Percentiles rank a stretch among this genome's conserved stretches.
These are phyloP conservation scores for Actinia tenebrosa DNA, from an alignment of 64 coral and sea anemone species.

Conservation along the genomic window DNA sequence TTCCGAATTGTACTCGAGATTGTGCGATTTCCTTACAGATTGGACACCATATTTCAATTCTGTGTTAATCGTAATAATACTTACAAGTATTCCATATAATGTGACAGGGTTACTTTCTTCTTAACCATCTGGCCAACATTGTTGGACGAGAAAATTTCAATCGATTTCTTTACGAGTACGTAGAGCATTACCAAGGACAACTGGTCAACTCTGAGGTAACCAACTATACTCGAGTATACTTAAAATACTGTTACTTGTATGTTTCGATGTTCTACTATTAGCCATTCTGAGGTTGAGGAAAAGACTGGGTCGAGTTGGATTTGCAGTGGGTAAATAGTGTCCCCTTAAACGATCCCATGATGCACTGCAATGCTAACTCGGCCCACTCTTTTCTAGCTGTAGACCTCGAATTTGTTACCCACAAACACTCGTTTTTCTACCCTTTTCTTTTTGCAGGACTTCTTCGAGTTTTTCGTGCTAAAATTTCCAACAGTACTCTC, in stretches of 20 bases:
- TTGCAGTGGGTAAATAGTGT: too few relatives aligned
- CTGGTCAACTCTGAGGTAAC: slow-evolving; percentile 86
- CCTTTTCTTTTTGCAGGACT: slow-evolving; percentile 45
- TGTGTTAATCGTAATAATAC: neutral
- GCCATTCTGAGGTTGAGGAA: too few relatives aligned
- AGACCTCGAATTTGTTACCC: neutral
- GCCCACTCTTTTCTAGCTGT: too few relatives aligned
- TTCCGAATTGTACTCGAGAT: too few relatives aligned
- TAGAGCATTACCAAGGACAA: slow-evolving; percentile 73
- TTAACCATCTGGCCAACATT: slow-evolving; percentile 76
- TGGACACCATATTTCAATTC: too few relatives aligned
- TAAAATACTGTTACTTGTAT: neutral
- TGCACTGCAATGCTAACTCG: too few relatives aligned
- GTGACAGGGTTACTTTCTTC: slow-evolving; percentile 84
- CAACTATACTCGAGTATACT: neutral
- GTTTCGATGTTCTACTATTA: neutral
- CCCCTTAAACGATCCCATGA: too few relatives aligned
- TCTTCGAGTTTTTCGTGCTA: slow-evolving; percentile 43
- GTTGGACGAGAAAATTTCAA: slow-evolving; percentile 83
- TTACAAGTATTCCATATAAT: neutral
- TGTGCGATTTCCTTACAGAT: too few relatives aligned
- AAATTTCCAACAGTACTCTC: slow-evolving; percentile 33
- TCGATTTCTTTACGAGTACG: slow-evolving; percentile 76
- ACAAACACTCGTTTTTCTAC: neutral
- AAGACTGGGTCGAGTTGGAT: too few relatives aligned